Evolutionary conservation across 2,888 invertebrate genomes (phyloP).

Genomic region (Phengaris arion): DNA sequence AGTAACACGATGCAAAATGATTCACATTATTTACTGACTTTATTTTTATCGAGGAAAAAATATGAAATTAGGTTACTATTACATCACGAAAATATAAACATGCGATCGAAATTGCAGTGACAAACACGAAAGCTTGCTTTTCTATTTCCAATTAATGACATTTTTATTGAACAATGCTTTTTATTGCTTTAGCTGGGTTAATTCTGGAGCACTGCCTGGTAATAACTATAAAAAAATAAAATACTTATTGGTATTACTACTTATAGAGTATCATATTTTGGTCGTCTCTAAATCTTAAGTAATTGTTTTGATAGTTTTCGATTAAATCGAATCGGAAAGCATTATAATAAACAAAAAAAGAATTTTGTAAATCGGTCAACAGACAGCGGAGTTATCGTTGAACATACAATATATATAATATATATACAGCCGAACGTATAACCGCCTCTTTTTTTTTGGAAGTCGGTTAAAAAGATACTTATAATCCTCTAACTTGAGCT

Average conservation of each 20-base stretch:
- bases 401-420: too few relatives aligned
- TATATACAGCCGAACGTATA: too few relatives aligned
- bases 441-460: too few relatives aligned
- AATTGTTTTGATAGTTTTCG: too few relatives aligned
- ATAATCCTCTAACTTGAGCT: too few relatives aligned
- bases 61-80: conserved; percentile 21
- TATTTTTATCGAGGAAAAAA: conserved; percentile 5
- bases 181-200: neutral
- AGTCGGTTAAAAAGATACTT: too few relatives aligned
- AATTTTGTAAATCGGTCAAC: too few relatives aligned
- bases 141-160: conserved; percentile 35
- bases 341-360: too few relatives aligned
- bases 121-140: conserved; percentile 11
- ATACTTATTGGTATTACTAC: too few relatives aligned
- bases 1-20: neutral
- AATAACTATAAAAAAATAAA: neutral
- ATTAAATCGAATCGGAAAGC: too few relatives aligned
- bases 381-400: too few relatives aligned
- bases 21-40: neutral
- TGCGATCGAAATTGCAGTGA: conserved; percentile 10
- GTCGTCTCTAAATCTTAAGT: too few relatives aligned
- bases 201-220: neutral
- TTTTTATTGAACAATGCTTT: conserved; percentile 1
- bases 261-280: neutral
- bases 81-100: conserved; percentile 25